Evolutionary conservation across 2,797 vertebrate species (phyloP).

Genomic region (Neopelma chrysocephalum): DNA sequence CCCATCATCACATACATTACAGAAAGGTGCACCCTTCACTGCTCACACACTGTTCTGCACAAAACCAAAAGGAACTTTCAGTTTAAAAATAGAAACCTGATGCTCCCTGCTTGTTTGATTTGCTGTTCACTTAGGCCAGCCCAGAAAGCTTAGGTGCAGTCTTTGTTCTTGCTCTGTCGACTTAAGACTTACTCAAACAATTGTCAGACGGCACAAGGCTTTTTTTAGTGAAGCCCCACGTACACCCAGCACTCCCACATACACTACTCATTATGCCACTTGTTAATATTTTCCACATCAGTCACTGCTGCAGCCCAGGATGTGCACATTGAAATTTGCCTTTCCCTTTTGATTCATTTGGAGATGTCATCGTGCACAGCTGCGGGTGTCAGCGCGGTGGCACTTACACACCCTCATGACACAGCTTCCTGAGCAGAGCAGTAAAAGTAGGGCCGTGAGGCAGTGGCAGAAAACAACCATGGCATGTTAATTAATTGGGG

Average conservation of each 20-base stretch:
- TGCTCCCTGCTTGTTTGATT: not conserved
- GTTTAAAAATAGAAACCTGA: not conserved
- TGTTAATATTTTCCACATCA: not conserved
- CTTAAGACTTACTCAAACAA: not conserved
- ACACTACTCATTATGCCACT: not conserved
- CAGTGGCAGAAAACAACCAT: not conserved
- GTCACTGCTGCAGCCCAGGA: slow-evolving; percentile 4
- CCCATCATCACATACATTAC: accelerated
- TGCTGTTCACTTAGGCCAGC: not conserved
- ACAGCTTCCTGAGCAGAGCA: not conserved
- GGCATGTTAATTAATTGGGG: not conserved
- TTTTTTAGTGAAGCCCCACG: not conserved
- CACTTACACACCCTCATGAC: not conserved
- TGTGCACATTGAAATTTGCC: not conserved
- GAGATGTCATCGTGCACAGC: not conserved
- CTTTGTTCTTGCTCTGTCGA: not conserved
- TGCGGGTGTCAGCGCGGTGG: not conserved
- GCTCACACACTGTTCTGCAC: not conserved
- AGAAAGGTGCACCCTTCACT: not conserved
- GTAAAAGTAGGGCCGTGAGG: not conserved
- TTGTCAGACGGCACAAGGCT: not conserved
- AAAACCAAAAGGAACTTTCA: not conserved
- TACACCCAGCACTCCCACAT: not conserved
- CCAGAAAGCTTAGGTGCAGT: not conserved
- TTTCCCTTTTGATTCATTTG: slow-evolving; percentile 26